A percentile compares a stretch with the other conserved stretches of the same genome.
phyloP scores from a whole-genome alignment of 2,888 invertebrate genomes.

The Herminia tarsipennalis region DNA sequence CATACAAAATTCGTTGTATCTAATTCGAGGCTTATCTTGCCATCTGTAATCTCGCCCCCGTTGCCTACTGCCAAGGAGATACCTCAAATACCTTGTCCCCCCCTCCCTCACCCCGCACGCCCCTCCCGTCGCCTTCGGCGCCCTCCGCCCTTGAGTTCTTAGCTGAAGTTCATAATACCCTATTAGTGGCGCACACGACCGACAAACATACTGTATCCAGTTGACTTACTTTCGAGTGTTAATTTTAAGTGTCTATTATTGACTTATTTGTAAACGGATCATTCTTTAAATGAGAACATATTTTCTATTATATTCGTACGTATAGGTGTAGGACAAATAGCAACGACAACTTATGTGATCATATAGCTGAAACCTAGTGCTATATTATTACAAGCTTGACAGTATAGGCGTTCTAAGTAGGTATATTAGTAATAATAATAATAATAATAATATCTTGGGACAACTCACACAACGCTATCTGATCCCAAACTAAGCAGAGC shows the following conservation, averaged over 20 bases:
- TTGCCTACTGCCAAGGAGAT: slow-evolving; percentile 66
- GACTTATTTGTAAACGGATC: background rate
- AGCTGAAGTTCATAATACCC: slow-evolving; percentile 82
- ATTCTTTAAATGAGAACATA: too few species aligned
- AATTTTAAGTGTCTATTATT: slow-evolving; percentile 33
- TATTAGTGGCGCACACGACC: slow-evolving; percentile 75
- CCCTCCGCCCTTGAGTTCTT: slow-evolving; percentile 69
- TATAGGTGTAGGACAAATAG: too few species aligned
- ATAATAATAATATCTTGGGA: too few species aligned
- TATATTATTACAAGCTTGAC: too few species aligned
- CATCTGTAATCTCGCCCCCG: slow-evolving; percentile 80
- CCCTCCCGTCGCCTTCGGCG: slow-evolving; percentile 46
- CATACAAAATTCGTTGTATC: slow-evolving; percentile 83
- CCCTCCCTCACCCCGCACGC: slow-evolving; percentile 35
- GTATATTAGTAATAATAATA: too few species aligned
- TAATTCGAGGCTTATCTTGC: slow-evolving; percentile 83
- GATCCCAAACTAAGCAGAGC: too few species aligned
- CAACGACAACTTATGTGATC: too few species aligned
- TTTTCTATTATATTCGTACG: too few species aligned
- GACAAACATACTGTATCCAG: slow-evolving; percentile 60
- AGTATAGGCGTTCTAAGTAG: too few species aligned
- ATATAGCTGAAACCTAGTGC: too few species aligned
- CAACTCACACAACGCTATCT: too few species aligned
- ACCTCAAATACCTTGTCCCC: slow-evolving; percentile 66
- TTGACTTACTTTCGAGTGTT: slow-evolving; percentile 51